Evolutionary conservation across 1,140 invertebrate species (phyloP).

Genomic region (Chymomyza costata): DNA sequence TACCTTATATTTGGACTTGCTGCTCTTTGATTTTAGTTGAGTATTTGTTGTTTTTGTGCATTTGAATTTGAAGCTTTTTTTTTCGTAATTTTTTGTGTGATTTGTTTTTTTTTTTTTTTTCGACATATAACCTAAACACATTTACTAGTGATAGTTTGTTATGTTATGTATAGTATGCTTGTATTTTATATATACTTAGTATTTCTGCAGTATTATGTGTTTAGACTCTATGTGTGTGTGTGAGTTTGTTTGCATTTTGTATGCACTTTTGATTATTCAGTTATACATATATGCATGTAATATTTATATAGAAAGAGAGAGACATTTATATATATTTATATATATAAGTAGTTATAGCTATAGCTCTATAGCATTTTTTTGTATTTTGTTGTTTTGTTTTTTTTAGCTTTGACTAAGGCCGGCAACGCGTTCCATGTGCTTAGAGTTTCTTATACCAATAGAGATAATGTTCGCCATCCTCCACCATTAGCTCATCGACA

Average conservation of each 20-base stretch:
- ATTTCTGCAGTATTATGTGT: too few species aligned
- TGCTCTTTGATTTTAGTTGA: too few species aligned
- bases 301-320: too few species aligned
- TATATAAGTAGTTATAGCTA: slow-evolving; percentile 23
- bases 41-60: too few species aligned
- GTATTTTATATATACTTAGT: too few species aligned
- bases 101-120: background rate
- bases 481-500: slow-evolving; percentile 87
- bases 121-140: background rate
- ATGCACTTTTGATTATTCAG: slow-evolving; percentile 39
- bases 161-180: too few species aligned
- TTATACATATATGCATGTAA: slow-evolving; percentile 36
- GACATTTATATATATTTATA: too few species aligned
- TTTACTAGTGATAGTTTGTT: too few species aligned
- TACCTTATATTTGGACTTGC: too few species aligned
- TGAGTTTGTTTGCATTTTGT: background rate
- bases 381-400: slow-evolving; percentile 5
- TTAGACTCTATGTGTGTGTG: background rate
- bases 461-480: slow-evolving; percentile 88
- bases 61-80: too few species aligned
- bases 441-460: slow-evolving; percentile 95
- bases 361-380: slow-evolving; percentile 15
- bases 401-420: slow-evolving; percentile 60
- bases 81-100: background rate
- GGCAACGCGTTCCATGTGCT: slow-evolving; percentile 62